Base-by-base conservation (phyloP, 2,888 invertebrate genomes). In the Cataglyphis altisquamis region DNA sequence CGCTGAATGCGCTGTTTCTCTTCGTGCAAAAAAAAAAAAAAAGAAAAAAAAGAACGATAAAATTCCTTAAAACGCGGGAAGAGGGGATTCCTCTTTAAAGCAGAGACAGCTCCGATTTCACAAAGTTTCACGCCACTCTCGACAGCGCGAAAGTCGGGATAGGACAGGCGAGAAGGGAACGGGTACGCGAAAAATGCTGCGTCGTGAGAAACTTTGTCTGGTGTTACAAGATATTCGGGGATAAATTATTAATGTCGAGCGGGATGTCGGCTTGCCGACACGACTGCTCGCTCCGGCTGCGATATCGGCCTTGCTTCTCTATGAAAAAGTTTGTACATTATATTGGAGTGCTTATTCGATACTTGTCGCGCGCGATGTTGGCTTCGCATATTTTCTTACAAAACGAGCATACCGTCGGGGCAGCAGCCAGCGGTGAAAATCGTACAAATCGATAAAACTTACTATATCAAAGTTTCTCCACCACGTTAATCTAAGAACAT, bases 371-470 rank as follows among this genome's bases (percentile, higher is more conserved):
- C 78, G 67, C 67, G 25, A 10, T 45, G 41, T 68, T 57, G 36
- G 8, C 68, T 77, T 60, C 25, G 32, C n/a, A 10, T 78, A 45
- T 78, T 68, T 60, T 60, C 32, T 68, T 55, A 41, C 32, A 68
- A 66, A n/a, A n/a, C 66, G 39, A 55, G 29, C 29, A 66, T 41
- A 68, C 12, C 29, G 21, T 66, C 29, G n/a, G n/a, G 21, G 5
- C 41, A 32, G 3, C n/a, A 66, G 8, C 15, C 8, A 12, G 72
- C 39, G 29, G 60, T 63, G 81, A 82, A 78, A 72, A 78, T 74
- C 82, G 84, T 89, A 89, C 74, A 85, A 89, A 84, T 86, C 63
- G 64, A 67, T 84, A 84, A 63, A 83, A 83, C 80, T 89, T 85
- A 84, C 73, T 82, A 67, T 68, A 83, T 78, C 82, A 78, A 72